Evolutionary conservation across 2,113 vertebrate species (phyloP).

Genomic region (Embiotoca jacksoni): DNA sequence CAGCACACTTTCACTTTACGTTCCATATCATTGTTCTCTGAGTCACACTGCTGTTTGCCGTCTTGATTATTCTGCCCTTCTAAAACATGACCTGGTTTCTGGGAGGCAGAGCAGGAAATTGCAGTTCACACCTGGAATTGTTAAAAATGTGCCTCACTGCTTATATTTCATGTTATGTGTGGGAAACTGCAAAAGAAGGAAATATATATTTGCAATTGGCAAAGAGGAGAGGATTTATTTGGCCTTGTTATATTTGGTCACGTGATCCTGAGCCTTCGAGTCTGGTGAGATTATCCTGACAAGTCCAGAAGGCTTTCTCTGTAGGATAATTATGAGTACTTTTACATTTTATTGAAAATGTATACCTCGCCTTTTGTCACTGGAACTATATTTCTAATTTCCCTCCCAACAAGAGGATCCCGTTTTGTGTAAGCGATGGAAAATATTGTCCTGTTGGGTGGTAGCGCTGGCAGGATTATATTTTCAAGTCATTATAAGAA

Average conservation of each 20-base stretch:
- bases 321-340: too few relatives aligned
- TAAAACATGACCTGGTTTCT: constrained; percentile 40
- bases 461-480: too few relatives aligned
- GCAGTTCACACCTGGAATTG: constrained; percentile 43
- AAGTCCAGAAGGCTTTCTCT: too few relatives aligned
- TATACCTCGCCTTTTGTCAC: too few relatives aligned
- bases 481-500: too few relatives aligned
- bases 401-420: too few relatives aligned
- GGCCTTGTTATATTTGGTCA: background rate
- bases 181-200: constrained; percentile 12
- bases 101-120: constrained; percentile 40
- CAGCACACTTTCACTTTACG: constrained; percentile 30
- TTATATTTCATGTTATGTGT: background rate
- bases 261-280: background rate
- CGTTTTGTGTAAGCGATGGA: too few relatives aligned
- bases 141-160: constrained; percentile 25
- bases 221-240: background rate
- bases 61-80: constrained; percentile 46
- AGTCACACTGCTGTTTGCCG: constrained; percentile 25
- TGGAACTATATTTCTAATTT: too few relatives aligned
- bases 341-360: too few relatives aligned
- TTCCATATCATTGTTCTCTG: constrained; percentile 38
- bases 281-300: background rate
- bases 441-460: too few relatives aligned
- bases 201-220: background rate